Base-by-base conservation (phyloP, 2,797 vertebrate species). In the Steatocranus sp. region DNA sequence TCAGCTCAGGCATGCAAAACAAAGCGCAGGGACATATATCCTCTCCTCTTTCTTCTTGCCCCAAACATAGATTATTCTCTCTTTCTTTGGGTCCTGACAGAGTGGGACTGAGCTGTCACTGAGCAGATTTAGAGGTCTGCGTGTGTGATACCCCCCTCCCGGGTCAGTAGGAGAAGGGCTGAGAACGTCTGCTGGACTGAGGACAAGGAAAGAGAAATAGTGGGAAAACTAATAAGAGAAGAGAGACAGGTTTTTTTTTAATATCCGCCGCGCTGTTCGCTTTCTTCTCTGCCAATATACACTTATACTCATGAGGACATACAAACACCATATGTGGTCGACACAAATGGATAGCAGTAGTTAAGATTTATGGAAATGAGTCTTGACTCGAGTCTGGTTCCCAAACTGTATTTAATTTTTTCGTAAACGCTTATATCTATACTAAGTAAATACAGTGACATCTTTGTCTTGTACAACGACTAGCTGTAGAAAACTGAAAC, bases 71-170 rank as follows among this genome's bases (percentile, higher is more conserved):
- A 95, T 95, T 95, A 93, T 90, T 85, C 86, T 91, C 93, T 93
- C 95, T 96, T 96, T 95, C 93, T 94, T 93, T 91, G 93, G 90
- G 93, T 84, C 91, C 88, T 94, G 95, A 95, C 95, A 95, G 94
- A 94, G 92, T 91, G 90, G 94, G 93, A 93, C 95, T 90, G 91
- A 93, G 93, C 95, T 96, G 96, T 96, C 96, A 96, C 83, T 15
- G 50, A 70, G 87, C 91, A 96, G 96, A 97, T 96, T 96, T 96
- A 97, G 93, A 90, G 94, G 95, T 95, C 95, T 96, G 94, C 80
- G 87, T 94, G 93, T 92, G 91, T 77, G 87, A 94, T 92, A 94
- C 92, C 94, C 91, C 91, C 92, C 95, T 90, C 91, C 89, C 87
- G 88, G 86, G 93, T 92, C 88, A 84, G 87, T 80, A 88, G 83